Conservation (phyloP, 2,797 vertebrate species). For the Artibeus lituratus region DNA sequence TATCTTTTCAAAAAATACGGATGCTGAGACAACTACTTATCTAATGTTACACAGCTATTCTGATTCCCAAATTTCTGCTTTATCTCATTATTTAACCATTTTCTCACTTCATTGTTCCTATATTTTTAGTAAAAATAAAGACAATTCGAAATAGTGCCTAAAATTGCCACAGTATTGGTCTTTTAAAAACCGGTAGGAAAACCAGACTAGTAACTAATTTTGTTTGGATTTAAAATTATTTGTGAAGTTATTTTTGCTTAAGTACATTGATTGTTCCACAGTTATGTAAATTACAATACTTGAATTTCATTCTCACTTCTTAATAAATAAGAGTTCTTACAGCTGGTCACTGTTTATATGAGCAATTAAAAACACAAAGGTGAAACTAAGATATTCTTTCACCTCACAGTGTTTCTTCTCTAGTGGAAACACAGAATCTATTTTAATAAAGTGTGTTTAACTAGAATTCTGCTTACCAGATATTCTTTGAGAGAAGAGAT, state of each 20-base stretch:
- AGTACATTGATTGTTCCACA: neutral
- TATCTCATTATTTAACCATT: neutral
- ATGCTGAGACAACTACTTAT: neutral
- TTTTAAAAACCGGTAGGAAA: neutral
- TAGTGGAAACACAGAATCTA: neutral
- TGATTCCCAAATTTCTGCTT: neutral
- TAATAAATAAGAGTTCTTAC: neutral
- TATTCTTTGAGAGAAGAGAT: neutral
- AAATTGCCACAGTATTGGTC: neutral
- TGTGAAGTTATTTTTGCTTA: neutral
- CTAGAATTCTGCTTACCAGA: slow-evolving; percentile 2
- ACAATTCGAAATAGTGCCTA: neutral
- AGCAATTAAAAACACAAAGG: neutral
- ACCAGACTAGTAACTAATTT: neutral
- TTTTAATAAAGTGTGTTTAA: neutral
- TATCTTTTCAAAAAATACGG: neutral
- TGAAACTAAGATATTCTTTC: neutral
- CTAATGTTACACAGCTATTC: neutral
- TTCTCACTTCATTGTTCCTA: neutral
- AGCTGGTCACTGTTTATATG: neutral
- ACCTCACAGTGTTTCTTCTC: neutral
- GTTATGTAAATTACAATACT: neutral
- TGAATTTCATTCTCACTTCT: neutral
- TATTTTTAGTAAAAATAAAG: neutral
- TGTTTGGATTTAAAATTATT: neutral